phyloP scores from a whole-genome alignment of 2,113 vertebrate genomes.

The Eolophus roseicapilla region DNA sequence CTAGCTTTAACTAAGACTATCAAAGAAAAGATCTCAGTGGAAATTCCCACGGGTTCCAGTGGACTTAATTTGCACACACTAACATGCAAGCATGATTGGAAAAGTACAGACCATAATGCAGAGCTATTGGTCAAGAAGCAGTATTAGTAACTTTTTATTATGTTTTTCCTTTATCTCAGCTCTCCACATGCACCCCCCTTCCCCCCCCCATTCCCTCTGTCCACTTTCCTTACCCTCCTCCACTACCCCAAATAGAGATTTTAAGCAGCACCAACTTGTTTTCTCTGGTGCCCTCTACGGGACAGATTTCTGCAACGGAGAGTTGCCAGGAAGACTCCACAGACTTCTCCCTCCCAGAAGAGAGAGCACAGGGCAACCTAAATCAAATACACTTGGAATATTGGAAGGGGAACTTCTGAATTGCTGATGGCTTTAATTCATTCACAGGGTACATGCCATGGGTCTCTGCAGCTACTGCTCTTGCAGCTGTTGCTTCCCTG shows the following conservation, averaged over 20 bases:
- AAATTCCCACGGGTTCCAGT: not conserved
- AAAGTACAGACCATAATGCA: not conserved
- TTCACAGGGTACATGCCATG: not conserved
- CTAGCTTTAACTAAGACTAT: not conserved
- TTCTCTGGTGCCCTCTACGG: conserved; percentile 70
- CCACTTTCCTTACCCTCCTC: not conserved
- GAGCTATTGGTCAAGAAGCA: not conserved
- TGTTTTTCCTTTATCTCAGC: not conserved
- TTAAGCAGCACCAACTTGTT: not conserved
- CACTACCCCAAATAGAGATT: not conserved
- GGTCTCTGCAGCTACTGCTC: not conserved
- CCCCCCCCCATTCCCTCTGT: rapidly evolving
- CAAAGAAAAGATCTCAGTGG: not conserved
- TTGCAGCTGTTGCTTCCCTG: not conserved
- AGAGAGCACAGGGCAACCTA: not conserved
- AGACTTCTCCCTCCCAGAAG: not conserved
- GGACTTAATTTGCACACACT: not conserved
- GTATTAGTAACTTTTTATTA: not conserved
- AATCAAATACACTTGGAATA: not conserved
- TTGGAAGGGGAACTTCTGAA: not conserved
- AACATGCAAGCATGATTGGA: not conserved
- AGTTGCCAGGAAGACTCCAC: not conserved
- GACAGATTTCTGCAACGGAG: not conserved
- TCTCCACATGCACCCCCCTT: not conserved
- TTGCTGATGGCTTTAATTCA: not conserved